Conservation (phyloP, 1,140 invertebrate genomes). For the Drosophila neocordata region DNA sequence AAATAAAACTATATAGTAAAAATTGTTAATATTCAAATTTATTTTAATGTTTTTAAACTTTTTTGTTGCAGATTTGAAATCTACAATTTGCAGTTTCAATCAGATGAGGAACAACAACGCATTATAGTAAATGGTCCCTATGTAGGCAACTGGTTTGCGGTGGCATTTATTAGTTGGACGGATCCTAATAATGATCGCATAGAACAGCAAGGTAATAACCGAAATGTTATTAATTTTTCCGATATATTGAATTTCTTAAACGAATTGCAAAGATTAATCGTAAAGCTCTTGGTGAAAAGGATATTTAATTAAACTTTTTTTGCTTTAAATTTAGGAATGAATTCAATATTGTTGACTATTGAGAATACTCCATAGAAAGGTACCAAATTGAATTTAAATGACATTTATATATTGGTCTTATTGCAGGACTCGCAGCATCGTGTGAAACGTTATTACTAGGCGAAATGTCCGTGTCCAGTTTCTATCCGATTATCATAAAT, state of each 20-base stretch:
- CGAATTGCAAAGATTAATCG: too few species aligned
- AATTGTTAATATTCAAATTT: too few species aligned
- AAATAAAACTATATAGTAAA: too few species aligned
- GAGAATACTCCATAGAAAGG: too few species aligned
- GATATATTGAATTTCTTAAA: too few species aligned
- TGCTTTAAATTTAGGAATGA: neutral
- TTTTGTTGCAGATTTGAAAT: conserved; percentile 50
- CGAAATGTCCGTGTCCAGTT: conserved; percentile 73
- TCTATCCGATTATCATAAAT: conserved; percentile 68
- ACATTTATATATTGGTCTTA: neutral
- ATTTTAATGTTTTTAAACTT: conserved; percentile 12
- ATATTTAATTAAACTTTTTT: too few species aligned
- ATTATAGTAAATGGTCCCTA: conserved; percentile 86
- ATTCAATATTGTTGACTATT: neutral
- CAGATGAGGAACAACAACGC: conserved; percentile 83
- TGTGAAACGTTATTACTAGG: conserved; percentile 82
- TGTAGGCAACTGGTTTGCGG: conserved; percentile 91
- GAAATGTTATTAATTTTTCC: too few species aligned
- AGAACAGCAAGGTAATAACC: conserved; percentile 87
- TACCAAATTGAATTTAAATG: too few species aligned
- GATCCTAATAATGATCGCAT: conserved; percentile 88
- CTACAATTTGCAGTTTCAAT: conserved; percentile 83
- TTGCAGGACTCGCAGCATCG: conserved; percentile 83
- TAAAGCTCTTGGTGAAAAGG: too few species aligned
- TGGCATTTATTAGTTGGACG: conserved; percentile 89